A percentile compares a stretch with the other conserved stretches of the same genome.
These are phyloP conservation scores for Neuroterus valhalla DNA, from an alignment of 1,140 invertebrate genomes.

Conservation along the genomic window DNA sequence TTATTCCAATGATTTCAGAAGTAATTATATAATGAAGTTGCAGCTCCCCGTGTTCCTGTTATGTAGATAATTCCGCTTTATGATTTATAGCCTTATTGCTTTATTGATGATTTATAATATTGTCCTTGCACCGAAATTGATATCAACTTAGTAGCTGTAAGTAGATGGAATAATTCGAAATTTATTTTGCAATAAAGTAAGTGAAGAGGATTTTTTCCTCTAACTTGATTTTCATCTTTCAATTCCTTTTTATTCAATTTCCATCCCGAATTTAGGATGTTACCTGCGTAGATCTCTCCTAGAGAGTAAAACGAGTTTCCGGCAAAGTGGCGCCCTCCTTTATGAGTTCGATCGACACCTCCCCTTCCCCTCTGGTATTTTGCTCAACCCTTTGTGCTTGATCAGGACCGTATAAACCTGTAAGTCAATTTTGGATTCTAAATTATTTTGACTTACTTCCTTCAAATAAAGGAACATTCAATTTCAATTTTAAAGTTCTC, in stretches of 20 bases:
- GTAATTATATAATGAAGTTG: not conserved
- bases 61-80: not conserved
- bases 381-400: conserved; percentile 4
- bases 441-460: too few species aligned
- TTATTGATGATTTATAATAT: not conserved
- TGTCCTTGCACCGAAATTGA: not conserved
- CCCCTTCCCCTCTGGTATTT: not conserved
- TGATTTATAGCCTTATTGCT: conserved; percentile 2
- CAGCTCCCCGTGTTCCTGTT: not conserved
- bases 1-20: not conserved
- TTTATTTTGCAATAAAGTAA: not conserved
- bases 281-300: not conserved
- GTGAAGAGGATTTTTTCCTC: not conserved
- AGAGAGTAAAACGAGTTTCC: conserved; percentile 52
- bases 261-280: not conserved
- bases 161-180: not conserved
- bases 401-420: conserved; percentile 12
- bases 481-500: too few species aligned
- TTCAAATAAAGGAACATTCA: too few species aligned
- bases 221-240: not conserved
- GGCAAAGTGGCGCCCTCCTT: conserved; percentile 66
- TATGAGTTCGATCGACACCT: conserved; percentile 62
- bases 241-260: not conserved
- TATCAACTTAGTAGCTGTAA: not conserved
- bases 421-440: not conserved